Conservation (phyloP, 2,113 vertebrate species). For the Albula goreensis region DNA sequence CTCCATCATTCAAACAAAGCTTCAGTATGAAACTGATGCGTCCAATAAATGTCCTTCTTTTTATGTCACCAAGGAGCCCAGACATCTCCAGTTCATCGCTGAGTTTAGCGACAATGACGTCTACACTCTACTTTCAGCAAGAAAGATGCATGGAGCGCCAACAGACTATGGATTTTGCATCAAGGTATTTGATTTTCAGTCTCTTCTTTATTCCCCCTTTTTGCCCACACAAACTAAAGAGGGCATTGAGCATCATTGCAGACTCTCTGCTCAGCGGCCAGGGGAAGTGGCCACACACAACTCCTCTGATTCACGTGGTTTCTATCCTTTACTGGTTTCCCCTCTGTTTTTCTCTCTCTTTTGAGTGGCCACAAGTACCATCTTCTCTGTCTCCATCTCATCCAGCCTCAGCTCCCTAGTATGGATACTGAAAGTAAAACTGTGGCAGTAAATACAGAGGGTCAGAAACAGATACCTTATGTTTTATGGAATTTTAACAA, state of each 20-base stretch:
- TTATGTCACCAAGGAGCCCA: slow-evolving; percentile 78
- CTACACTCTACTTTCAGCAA: slow-evolving; percentile 83
- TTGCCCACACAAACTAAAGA: too few species aligned
- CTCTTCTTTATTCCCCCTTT: too few species aligned
- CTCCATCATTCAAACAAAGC: too few species aligned
- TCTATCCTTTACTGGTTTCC: too few species aligned
- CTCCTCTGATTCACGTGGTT: too few species aligned
- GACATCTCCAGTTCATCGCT: slow-evolving; percentile 93
- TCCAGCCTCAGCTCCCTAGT: background rate
- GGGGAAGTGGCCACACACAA: too few species aligned
- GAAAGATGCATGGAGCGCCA: slow-evolving; percentile 88
- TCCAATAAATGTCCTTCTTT: background rate
- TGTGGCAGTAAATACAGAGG: background rate
- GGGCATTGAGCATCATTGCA: too few species aligned
- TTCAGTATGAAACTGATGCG: too few species aligned
- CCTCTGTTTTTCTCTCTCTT: too few species aligned
- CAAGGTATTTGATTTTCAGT: slow-evolving; percentile 78
- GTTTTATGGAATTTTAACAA: background rate
- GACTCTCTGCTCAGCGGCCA: too few species aligned
- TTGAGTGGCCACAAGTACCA: background rate
- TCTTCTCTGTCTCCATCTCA: background rate
- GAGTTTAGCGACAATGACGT: slow-evolving; percentile 91
- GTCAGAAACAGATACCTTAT: background rate
- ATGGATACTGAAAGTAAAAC: background rate
- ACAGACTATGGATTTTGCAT: slow-evolving; percentile 91